A percentile compares a stretch with the other conserved stretches of the same genome.
Evolutionary conservation across 2,888 invertebrate species (phyloP).

Genomic region (Alviniconcha strummeri): DNA sequence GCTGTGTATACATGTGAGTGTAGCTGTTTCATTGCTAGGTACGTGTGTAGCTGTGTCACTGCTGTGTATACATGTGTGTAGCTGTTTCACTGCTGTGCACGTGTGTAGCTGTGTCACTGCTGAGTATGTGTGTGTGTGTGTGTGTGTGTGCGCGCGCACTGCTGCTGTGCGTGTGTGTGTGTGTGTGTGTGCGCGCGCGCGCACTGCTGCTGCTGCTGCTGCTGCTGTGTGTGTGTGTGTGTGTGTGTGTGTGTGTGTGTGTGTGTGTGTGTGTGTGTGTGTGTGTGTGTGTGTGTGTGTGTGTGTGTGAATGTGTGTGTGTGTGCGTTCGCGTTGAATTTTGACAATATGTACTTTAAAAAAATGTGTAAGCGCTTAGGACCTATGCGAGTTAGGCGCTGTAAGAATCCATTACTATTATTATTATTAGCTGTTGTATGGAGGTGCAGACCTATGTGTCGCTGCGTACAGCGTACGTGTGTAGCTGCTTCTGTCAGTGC

Average conservation of each 20-base stretch:
- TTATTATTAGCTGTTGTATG: no score
- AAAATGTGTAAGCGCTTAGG: no score
- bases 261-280: conserved; percentile 18
- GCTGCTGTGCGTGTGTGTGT: not conserved
- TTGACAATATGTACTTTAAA: no score
- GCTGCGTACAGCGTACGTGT: no score
- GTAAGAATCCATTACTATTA: no score
- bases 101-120: not conserved
- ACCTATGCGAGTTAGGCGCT: no score
- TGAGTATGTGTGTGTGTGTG: not conserved
- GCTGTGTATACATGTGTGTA: not conserved
- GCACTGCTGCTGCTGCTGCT: no score
- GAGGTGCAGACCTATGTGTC: no score
- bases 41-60: not conserved
- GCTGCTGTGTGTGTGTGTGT: not conserved
- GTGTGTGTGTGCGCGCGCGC: no score
- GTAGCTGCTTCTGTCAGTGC: no score
- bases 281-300: conserved; percentile 12
- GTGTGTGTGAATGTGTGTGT: conserved; percentile 25
- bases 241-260: conserved; percentile 23
- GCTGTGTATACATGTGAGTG: no score
- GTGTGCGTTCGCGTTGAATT: not conserved
- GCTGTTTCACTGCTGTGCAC: no score
- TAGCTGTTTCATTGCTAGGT: not conserved
- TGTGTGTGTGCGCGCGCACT: not conserved